Percentiles rank a stretch among this genome's conserved stretches.
These are phyloP conservation scores for Formica selysi DNA, from an alignment of 1,140 invertebrate genomes.

Conservation along the genomic window DNA sequence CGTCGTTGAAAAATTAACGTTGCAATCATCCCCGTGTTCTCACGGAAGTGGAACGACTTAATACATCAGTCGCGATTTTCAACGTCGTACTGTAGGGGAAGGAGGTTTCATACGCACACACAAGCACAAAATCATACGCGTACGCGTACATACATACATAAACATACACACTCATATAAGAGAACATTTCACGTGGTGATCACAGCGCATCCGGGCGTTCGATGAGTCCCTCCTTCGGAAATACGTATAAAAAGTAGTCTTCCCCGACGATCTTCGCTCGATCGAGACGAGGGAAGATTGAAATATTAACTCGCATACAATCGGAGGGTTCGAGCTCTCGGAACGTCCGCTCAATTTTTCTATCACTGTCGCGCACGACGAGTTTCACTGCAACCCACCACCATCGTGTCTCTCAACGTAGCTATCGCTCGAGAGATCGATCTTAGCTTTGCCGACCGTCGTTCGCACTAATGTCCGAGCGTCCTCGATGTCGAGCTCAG, in stretches of 20 bases:
- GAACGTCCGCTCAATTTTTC: conserved; percentile 48
- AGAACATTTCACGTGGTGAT: conserved; percentile 60
- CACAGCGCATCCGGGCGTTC: conserved; percentile 57
- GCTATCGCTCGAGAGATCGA: conserved; percentile 27
- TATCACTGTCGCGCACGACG: conserved; percentile 46
- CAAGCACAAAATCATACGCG: conserved; percentile 29
- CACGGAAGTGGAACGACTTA: conserved; percentile 24
- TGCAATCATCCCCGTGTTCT: background rate
- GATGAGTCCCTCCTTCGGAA: conserved; percentile 51
- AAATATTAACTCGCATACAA: conserved; percentile 50
- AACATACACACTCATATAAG: conserved; percentile 29
- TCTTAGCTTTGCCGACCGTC: conserved; percentile 13
- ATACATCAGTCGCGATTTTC: conserved; percentile 37
- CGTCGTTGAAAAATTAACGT: conserved; percentile 51
- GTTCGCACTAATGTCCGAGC: background rate
- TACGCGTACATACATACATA: conserved; percentile 16
- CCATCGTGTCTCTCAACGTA: conserved; percentile 26
- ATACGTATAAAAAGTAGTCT: conserved; percentile 79
- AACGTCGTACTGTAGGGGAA: background rate
- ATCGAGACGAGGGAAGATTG: conserved; percentile 47
- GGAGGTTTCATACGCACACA: conserved; percentile 22
- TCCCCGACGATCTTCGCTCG: conserved; percentile 54
- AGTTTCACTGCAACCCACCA: conserved; percentile 48
- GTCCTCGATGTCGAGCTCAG: conserved; percentile 13
- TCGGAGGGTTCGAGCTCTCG: conserved; percentile 52